Evolutionary conservation across 2,888 invertebrate genomes (phyloP), one percentile per base, ranked within the genome.

Genomic region (Tanypteryx hageni): DNA sequence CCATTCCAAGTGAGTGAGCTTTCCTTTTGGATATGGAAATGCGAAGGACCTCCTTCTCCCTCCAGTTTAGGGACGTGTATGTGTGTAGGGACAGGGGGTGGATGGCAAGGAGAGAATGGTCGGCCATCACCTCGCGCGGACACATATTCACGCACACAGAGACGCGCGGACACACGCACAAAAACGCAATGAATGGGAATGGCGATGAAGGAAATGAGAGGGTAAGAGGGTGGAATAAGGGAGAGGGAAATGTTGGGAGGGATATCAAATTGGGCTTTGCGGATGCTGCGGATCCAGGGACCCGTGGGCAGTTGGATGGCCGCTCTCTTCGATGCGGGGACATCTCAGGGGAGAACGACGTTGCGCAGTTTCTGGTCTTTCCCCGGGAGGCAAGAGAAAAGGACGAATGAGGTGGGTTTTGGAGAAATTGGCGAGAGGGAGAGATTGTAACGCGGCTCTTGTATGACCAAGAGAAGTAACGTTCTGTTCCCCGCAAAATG

Each of bases 21-120:
- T 76, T 76, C 27, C 76, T 27, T 76, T 76, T 27, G 76, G 76
- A 27, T 76, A 76, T 76, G 76, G 76, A 76, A 76, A 76, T 76
- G 22, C 76, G 76, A 14, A 76, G 22, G 68, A 68, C 68, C 68
- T 68, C 18, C 68, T 9, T 9, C 68, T 68, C 68, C 68, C 68
- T 9, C 7, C 18, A 68, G 68, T 18, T 68, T 68, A 9, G 68
- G 18, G 7, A 18, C 44, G 1, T 44, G 44, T 44, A 44, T 44
- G 44, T 44, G 44, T 44, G 44, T 44, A 44, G n/a, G n/a, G n/a
- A n/a, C n/a, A n/a, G n/a, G n/a, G n/a, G n/a, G n/a, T n/a, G n/a
- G 44, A 44, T 44, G 44, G 44, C 3, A 44, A 44, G 44, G 44
- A 44, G 44, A 44, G 44, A 44, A 44, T 44, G 44, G 44, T 5